Conservation (phyloP, 2,888 invertebrate species). For the Acutogordius australiensis region DNA sequence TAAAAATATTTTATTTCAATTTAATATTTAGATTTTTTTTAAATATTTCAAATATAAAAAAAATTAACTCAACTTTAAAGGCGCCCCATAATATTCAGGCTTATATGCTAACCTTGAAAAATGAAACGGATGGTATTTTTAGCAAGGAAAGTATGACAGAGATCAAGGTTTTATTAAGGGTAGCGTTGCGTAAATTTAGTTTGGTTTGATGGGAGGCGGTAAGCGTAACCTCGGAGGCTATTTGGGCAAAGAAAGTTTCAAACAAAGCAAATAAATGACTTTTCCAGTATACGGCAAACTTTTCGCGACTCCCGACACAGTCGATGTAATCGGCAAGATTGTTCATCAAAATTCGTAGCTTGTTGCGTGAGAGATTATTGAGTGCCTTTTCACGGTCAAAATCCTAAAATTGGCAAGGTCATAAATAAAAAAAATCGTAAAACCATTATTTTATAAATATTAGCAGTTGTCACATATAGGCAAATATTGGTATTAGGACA, state of each 20-base stretch:
- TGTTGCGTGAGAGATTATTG: neutral
- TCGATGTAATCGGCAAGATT: neutral
- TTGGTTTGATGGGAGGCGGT: neutral
- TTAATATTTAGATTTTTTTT: too few relatives aligned
- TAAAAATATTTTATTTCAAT: too few relatives aligned
- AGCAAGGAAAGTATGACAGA: conserved; percentile 31
- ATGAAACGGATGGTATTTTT: conserved; percentile 49
- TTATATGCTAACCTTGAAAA: conserved; percentile 43
- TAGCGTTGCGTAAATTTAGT: neutral
- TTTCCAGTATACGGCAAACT: neutral
- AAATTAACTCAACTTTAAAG: too few relatives aligned
- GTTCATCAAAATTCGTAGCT: neutral
- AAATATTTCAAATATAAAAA: too few relatives aligned
- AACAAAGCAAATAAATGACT: neutral
- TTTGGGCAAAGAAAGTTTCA: neutral
- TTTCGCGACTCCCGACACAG: neutral
- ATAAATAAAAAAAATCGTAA: too few relatives aligned
- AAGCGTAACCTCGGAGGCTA: neutral
- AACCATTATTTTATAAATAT: too few relatives aligned
- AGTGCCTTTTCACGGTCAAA: neutral
- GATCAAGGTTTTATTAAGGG: conserved; percentile 24
- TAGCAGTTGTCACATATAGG: too few relatives aligned
- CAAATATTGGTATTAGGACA: too few relatives aligned
- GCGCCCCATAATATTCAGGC: too few relatives aligned
- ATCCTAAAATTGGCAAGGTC: conserved; percentile 7